Base-by-base conservation (phyloP, 2,113 vertebrate genomes). In the Caloenas nicobarica region DNA sequence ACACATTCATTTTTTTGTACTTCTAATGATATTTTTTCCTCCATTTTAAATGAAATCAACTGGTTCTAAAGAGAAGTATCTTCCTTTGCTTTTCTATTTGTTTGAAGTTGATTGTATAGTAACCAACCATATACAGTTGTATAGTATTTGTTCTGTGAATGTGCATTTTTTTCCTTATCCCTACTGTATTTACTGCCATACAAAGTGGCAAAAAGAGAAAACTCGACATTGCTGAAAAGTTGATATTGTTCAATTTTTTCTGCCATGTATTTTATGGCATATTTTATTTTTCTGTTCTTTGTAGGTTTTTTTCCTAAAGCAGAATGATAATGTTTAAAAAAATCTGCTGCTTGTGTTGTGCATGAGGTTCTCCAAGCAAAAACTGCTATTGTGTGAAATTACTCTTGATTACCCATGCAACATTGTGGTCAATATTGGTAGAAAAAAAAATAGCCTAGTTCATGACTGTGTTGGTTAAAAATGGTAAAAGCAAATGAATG, bases 1-100 rank as follows among this genome's bases (percentile, higher is more conserved):
- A 36, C 46, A 86, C 68, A 70, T 90, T 92, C 40, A 61, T 93
- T 95, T 89, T 89, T 94, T 93, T 95, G 77, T 93, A 51, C 53
- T 77, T 91, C 85, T 94, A 93, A 96, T 70, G 73, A 85, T 64
- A 38, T 11, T 70, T 94, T 82, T 89, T 51, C 57, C 61, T 71
- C 66, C 64, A 72, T 93, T 94, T 97, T 87, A 74, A 84, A 65
- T 80, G 33, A 79, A 92, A 86, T 86, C 86, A 77, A 16, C 46
- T 72, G 21, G 65, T 91, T 88, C 86, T 90, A 13, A 77, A 91
- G 69, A 71, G 74, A 72, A 72, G 29, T 65, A 66, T 77, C 53
- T 88, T 50, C 26, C 42, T 94, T 88, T 92, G 66, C 73, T 94
- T 93, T 83, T 74, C 64, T 66, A 13, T 48, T 56, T 87, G 14